phyloP scores from a whole-genome alignment of 2,888 invertebrate genomes.

The Harpagoxenus sublaevis region DNA sequence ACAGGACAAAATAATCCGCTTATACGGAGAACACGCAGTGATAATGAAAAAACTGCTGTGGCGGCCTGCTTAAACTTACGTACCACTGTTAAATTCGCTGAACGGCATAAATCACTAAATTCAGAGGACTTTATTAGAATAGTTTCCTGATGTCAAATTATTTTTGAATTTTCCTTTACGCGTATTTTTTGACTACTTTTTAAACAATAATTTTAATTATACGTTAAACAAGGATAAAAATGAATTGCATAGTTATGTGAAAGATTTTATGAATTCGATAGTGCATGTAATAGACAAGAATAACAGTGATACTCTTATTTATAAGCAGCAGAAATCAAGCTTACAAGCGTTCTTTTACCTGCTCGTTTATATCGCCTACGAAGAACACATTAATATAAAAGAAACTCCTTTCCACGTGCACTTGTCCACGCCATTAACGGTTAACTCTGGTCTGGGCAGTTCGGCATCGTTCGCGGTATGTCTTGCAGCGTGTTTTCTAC shows the following conservation, averaged over 20 bases:
- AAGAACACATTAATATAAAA: constrained; percentile 76
- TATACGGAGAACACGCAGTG: constrained; percentile 99
- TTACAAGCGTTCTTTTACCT: constrained; percentile 85
- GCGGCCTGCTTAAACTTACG: constrained; percentile 95
- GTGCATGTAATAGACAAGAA: constrained; percentile 68
- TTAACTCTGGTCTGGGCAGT: constrained; percentile 96
- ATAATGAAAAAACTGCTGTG: constrained; percentile 97
- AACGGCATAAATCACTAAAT: constrained; percentile 62
- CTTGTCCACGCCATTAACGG: constrained; percentile 90
- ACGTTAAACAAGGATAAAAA: constrained; percentile 73
- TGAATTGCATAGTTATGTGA: constrained; percentile 75
- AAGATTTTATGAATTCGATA: constrained; percentile 78
- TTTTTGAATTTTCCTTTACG: constrained; percentile 69
- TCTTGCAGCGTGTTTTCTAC: constrained; percentile 92
- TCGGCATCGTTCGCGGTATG: constrained; percentile 97
- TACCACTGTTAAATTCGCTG: constrained; percentile 88
- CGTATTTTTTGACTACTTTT: constrained; percentile 71
- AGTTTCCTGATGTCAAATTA: constrained; percentile 77
- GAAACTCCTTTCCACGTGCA: constrained; percentile 85
- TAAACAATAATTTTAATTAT: constrained; percentile 56
- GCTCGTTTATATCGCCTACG: constrained; percentile 81
- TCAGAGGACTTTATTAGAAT: constrained; percentile 72
- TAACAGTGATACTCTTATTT: constrained; percentile 46
- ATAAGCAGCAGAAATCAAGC: constrained; percentile 77
- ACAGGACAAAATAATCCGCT: constrained; percentile 96